Base-by-base conservation (phyloP, 1,140 invertebrate species). In the Rhopalosiphum padi region DNA sequence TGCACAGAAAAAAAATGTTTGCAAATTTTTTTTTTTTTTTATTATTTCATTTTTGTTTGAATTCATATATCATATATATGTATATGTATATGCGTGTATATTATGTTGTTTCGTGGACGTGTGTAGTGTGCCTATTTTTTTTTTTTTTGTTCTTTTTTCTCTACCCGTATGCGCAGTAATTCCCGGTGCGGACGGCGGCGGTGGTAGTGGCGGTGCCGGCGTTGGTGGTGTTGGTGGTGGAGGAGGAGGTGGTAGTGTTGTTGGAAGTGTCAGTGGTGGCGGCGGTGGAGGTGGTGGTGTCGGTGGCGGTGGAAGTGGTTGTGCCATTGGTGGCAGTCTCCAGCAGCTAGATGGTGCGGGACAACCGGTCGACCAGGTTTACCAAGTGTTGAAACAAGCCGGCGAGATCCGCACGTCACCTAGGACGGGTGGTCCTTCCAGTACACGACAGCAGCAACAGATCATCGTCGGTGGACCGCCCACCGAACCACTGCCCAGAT, bases 301-400 rank as follows among this genome's bases (percentile, higher is more conserved):
- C 0, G 41, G 4, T 9, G 18, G 35, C 22, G 21, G 35, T 37
- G 82, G 48, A 51, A 2, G 48, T 51, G 48, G 5, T 7, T 94
- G 95, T n/a, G 51, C 1, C 18, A 83, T 48, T 21, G 48, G 7
- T 55, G 48, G n/a, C 43, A 30, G 30, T 41, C 55, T 37, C 30
- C 89, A 37, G 37, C 89, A 68, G 51, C 88, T 55, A 35, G 51
- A 48, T 41, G 46, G 43, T 30, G 46, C 30, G 2, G 43, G 95
- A 95, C 97, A 87, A 53, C 93, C 98, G 96, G 97, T 98, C 96
- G 98, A 98, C 96, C 97, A 97, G 95, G 98, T 98, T 95, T 98
- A 98, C 96, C 98, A 98, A 96, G 97, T 98, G 95, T 96, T 99
- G 96, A 98, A 98, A 96, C 97, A 98, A 96, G 98, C 98, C 94